Evolutionary conservation across 2,888 invertebrate species (phyloP), one percentile per base, ranked within the genome.

Genomic region (Teinopalpus imperialis): DNA sequence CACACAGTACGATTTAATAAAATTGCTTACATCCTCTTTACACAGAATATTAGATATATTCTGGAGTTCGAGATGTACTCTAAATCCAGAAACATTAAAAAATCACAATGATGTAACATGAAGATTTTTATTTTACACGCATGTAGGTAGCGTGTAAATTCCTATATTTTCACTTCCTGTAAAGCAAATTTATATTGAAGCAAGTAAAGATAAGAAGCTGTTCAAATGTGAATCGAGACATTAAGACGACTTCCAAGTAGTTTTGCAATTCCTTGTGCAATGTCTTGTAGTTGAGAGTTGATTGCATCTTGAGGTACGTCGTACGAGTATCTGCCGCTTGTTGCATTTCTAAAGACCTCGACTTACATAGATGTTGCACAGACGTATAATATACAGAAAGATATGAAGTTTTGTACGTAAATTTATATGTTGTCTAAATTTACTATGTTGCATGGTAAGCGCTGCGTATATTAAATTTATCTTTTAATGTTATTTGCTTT

Each of bases 201-300:
- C n/a, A n/a, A 9, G 27, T 29, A 29, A 20, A 10, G 14, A n/a
- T 29, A 12, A 8, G 23, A 16, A 40, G 21, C 21, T 6, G 8
- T 13, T 30, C 30, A 20, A 3, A 4, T 10, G 39, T 27, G 16
- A 41, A 42, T 14, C 16, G 26, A 26, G 16, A 12, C 16, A 18
- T 42, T 24, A 32, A 24, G 26, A 18, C 18, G 24, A 24, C 16
- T 31, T 16, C 14, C 14, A 4, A 24, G 42, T 32, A 32, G 32
- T 26, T 41, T 41, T 31, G 32, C 18, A 12, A 32, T 42, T 32
- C 18, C 9, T 26, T 12, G 42, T 31, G 30, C 24, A 42, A 5
- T 5, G 12, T 18, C n/a, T 30, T 30, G 23, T 21, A 40, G 8
- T 30, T 29, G 14, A 16, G 12, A 8, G 16, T 21, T 42, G 10